Conservation (phyloP, 2,113 vertebrate genomes). For the Diphyllodes magnificus region DNA sequence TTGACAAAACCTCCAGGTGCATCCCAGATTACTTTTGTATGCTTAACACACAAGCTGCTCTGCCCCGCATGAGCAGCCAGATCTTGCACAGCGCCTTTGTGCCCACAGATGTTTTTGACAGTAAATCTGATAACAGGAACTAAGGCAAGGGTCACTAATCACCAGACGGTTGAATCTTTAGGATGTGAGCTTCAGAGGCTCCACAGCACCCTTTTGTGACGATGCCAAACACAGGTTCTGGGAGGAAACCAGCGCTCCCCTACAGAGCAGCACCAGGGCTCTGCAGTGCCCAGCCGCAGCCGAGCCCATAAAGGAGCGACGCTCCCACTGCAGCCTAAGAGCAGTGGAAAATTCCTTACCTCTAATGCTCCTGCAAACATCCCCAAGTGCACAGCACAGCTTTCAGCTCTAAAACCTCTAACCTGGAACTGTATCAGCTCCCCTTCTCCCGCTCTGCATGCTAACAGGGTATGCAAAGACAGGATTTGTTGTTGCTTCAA, state of each 20-base stretch:
- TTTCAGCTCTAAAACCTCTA: conserved; percentile 29
- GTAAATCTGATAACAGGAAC: background rate
- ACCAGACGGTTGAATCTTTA: background rate
- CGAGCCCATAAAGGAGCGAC: background rate
- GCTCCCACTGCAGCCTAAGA: background rate
- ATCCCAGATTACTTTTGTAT: background rate
- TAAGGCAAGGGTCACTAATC: background rate
- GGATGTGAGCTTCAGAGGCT: background rate
- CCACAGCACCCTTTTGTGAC: background rate
- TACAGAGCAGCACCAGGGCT: background rate
- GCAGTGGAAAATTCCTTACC: conserved; percentile 45
- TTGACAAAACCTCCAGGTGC: background rate
- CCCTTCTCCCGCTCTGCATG: background rate
- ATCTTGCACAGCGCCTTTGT: background rate
- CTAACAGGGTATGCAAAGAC: background rate
- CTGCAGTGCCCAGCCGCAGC: background rate
- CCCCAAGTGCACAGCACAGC: background rate
- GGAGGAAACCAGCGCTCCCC: background rate
- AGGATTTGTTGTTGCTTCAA: background rate
- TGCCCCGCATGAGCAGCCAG: background rate
- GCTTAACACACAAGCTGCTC: background rate
- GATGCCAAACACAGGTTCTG: background rate
- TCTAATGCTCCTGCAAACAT: conserved; percentile 19
- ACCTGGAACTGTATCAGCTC: conserved; percentile 32
- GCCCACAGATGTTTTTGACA: background rate